These are phyloP conservation scores for Syndactyla subalaris DNA, from an alignment of 2,797 vertebrate species.

Conservation along the genomic window DNA sequence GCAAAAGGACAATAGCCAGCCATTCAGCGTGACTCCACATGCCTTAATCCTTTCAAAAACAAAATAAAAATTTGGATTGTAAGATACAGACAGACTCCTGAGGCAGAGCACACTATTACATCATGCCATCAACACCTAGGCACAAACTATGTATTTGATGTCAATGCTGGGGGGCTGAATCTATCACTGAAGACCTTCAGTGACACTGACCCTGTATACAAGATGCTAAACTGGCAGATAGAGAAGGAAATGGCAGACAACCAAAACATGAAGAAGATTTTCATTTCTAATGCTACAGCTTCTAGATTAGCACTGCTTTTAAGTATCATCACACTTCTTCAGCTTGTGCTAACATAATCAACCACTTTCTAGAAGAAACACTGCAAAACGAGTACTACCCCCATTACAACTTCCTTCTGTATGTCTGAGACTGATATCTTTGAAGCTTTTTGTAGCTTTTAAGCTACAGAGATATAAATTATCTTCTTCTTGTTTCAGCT, in stretches of 20 bases:
- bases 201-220: not conserved
- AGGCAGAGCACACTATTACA: not conserved
- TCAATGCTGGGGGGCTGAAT: not conserved
- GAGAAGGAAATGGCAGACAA: not conserved
- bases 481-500: not conserved
- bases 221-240: not conserved
- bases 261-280: not conserved
- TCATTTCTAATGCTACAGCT: not conserved
- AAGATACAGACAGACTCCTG: not conserved
- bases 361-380: not conserved
- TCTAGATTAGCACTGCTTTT: not conserved
- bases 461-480: not conserved
- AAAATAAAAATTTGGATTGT: not conserved
- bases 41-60: not conserved
- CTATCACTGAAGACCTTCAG: not conserved
- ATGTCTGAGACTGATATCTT: not conserved
- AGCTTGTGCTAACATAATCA: not conserved
- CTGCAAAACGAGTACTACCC: not conserved
- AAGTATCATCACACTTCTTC: not conserved
- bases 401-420: not conserved
- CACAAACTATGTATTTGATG: not conserved
- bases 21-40: not conserved
- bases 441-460: not conserved
- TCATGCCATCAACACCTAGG: not conserved
- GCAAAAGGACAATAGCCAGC: not conserved